phyloP scores from a whole-genome alignment of 30 jellyfish, hydroid and myxozoan genomes.

The Catostylus mosaicus region DNA sequence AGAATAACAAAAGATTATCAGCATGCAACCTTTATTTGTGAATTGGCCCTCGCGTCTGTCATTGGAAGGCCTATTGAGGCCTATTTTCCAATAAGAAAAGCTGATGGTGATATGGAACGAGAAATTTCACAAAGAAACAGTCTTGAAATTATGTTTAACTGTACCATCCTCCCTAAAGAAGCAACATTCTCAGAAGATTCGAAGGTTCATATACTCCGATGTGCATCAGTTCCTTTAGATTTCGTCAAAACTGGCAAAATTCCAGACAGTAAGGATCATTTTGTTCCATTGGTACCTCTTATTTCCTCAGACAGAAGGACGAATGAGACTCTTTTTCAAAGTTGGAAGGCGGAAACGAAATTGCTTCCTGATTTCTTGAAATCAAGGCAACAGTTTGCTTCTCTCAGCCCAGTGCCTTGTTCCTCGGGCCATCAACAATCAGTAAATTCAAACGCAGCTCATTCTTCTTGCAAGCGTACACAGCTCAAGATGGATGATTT shows the following conservation, averaged over 20 bases:
- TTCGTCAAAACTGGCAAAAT: not conserved
- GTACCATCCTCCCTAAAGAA: slow-evolving; percentile 10
- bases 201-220: not conserved
- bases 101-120: not conserved
- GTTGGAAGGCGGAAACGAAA: too few relatives aligned
- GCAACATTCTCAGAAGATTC: too few relatives aligned
- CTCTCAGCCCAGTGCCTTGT: too few relatives aligned
- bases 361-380: too few relatives aligned
- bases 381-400: too few relatives aligned
- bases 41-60: not conserved
- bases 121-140: slow-evolving; percentile 1
- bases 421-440: too few relatives aligned
- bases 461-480: too few relatives aligned
- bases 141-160: not conserved
- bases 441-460: too few relatives aligned
- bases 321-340: too few relatives aligned
- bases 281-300: not conserved
- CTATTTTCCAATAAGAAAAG: not conserved
- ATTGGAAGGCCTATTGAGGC: slow-evolving; percentile 9
- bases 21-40: not conserved
- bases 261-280: slow-evolving; percentile 11
- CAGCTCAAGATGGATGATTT: too few relatives aligned
- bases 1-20: slow-evolving; percentile 4
- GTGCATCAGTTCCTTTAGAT: slow-evolving; percentile 15
- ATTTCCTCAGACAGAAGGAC: not conserved